Percentiles rank a stretch among this genome's conserved stretches.
These are phyloP conservation scores for Sipha flava DNA, from an alignment of 1,140 invertebrate genomes.

Conservation along the genomic window DNA sequence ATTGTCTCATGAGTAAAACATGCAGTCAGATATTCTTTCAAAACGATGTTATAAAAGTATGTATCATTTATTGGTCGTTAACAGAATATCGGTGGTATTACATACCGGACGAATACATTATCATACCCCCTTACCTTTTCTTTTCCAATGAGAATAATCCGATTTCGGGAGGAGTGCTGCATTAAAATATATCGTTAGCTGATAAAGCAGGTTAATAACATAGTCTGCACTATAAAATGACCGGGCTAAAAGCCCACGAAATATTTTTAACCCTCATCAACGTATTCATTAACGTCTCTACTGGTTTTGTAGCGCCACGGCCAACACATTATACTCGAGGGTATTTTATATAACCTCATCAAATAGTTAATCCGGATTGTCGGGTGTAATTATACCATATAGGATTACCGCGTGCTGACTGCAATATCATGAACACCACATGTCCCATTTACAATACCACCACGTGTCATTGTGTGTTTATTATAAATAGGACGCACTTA, in stretches of 20 bases:
- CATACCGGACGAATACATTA: too few species aligned
- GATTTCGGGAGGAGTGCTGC: background rate
- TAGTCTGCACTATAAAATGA: background rate
- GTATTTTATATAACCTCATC: conserved; percentile 23
- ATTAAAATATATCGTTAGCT: background rate
- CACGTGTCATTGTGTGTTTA: background rate
- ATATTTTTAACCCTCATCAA: conserved; percentile 24
- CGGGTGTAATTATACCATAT: background rate
- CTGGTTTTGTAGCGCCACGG: background rate
- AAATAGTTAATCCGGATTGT: conserved; percentile 19
- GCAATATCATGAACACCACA: background rate
- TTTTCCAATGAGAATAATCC: background rate
- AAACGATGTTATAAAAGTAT: too few species aligned
- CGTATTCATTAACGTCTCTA: conserved; percentile 25
- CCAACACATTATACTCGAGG: background rate
- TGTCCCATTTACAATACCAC: background rate
- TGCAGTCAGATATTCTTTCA: too few species aligned
- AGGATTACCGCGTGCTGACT: conserved; percentile 12
- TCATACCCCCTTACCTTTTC: too few species aligned
- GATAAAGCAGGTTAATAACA: conserved; percentile 18
- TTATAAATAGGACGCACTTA: background rate
- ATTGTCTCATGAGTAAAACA: too few species aligned
- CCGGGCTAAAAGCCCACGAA: background rate
- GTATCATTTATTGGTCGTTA: too few species aligned
- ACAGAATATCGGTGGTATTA: too few species aligned